A percentile compares a stretch with the other conserved stretches of the same genome.
Evolutionary conservation across 2,113 vertebrate species (phyloP).

Genomic region (Thryonomys swinderianus): DNA sequence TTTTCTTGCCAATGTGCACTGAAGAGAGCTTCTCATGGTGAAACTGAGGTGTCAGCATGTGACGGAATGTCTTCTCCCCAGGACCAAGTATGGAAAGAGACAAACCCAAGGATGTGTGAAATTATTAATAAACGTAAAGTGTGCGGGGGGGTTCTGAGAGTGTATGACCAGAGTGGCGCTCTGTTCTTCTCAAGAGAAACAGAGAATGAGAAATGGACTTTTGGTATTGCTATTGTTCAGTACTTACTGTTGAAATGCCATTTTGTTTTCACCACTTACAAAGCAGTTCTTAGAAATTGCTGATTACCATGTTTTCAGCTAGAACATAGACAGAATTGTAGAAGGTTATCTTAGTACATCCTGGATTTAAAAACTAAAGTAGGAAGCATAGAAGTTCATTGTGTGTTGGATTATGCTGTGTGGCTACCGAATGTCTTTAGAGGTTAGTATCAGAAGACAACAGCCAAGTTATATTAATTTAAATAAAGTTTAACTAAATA

Average conservation of each 20-base stretch:
- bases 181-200: neutral
- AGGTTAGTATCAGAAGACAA: conserved; percentile 33
- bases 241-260: neutral
- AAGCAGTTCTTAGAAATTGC: neutral
- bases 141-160: neutral
- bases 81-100: neutral
- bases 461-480: conserved; percentile 69
- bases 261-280: neutral
- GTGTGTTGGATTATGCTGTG: neutral
- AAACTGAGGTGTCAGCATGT: neutral
- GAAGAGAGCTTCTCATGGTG: neutral
- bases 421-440: conserved; percentile 51
- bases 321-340: conserved; percentile 52
- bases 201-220: conserved; percentile 12
- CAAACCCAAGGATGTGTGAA: neutral
- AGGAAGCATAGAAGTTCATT: conserved; percentile 31
- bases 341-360: conserved; percentile 57
- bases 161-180: neutral
- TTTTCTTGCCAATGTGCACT: neutral
- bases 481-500: conserved; percentile 74
- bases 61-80: neutral
- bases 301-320: conserved; percentile 28
- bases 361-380: neutral
- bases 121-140: neutral
- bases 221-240: neutral